A percentile compares a stretch with the other conserved stretches of the same genome.
These are phyloP conservation scores for Bos indicus DNA, from an alignment of 2,113 vertebrate species.

Conservation along the genomic window DNA sequence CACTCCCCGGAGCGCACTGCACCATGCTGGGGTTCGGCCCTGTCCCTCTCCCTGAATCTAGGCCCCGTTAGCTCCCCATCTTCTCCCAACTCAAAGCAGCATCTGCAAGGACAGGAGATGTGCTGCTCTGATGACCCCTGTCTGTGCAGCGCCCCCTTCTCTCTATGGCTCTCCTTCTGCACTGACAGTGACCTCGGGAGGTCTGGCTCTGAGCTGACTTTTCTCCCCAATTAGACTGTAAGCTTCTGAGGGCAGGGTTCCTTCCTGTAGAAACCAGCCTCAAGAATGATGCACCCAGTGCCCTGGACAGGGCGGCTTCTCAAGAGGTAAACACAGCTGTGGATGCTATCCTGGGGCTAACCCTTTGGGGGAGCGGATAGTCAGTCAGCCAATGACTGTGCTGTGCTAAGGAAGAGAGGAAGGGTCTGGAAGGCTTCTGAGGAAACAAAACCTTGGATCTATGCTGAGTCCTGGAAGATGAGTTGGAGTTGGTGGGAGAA, in stretches of 20 bases:
- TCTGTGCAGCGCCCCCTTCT: no score
- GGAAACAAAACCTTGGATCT: not conserved
- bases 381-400: not conserved
- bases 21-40: fast-evolving
- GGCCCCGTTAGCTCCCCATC: not conserved
- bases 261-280: fast-evolving
- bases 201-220: not conserved
- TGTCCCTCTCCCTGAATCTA: not conserved
- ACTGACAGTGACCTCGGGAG: not conserved
- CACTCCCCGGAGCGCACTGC: fast-evolving
- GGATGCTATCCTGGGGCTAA: not conserved
- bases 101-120: not conserved
- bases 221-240: not conserved
- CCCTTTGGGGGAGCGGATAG: not conserved
- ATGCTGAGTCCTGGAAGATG: not conserved
- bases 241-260: not conserved
- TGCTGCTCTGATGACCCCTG: not conserved
- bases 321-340: not conserved
- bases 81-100: not conserved
- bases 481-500: not conserved
- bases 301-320: not conserved
- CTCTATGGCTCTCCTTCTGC: not conserved
- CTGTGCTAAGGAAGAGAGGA: not conserved
- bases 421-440: not conserved
- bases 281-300: not conserved